Evolutionary conservation across 2,797 vertebrate genomes (phyloP).

Genomic region (Sebastes flavidus): DNA sequence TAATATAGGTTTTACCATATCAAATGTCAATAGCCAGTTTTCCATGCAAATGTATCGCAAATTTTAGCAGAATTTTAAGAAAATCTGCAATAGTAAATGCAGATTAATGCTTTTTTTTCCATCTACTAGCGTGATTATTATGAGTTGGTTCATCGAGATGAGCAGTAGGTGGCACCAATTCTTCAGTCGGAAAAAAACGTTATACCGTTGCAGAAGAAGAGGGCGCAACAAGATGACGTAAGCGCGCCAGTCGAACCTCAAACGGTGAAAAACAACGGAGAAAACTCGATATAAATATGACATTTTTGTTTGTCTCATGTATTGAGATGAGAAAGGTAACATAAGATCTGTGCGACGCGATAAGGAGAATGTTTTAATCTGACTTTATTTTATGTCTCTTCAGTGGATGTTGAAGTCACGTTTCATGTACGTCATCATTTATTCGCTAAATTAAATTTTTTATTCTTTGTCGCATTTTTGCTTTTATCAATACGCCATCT

Average conservation of each 20-base stretch:
- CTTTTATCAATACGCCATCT: not conserved
- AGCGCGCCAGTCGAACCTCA: not conserved
- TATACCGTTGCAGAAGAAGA: not conserved
- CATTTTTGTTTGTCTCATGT: not conserved
- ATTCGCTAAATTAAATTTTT: not conserved
- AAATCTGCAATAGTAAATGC: not conserved
- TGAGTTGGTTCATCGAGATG: not conserved
- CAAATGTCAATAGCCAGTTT: not conserved
- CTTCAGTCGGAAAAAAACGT: not conserved
- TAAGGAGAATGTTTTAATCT: too few relatives aligned
- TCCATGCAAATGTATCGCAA: not conserved
- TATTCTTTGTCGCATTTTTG: not conserved
- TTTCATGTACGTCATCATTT: not conserved
- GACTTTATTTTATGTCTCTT: not conserved
- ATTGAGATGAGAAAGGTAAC: not conserved
- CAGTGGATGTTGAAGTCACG: not conserved
- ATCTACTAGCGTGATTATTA: not conserved
- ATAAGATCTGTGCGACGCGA: too few relatives aligned
- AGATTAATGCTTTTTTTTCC: not conserved
- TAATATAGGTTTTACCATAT: not conserved
- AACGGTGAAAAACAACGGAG: not conserved
- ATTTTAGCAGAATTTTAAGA: not conserved
- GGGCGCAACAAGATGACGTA: not conserved
- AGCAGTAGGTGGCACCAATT: not conserved
- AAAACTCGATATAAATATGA: not conserved